These are phyloP conservation scores for Zapus hudsonius DNA, from an alignment of 2,113 vertebrate species.

Conservation along the genomic window DNA sequence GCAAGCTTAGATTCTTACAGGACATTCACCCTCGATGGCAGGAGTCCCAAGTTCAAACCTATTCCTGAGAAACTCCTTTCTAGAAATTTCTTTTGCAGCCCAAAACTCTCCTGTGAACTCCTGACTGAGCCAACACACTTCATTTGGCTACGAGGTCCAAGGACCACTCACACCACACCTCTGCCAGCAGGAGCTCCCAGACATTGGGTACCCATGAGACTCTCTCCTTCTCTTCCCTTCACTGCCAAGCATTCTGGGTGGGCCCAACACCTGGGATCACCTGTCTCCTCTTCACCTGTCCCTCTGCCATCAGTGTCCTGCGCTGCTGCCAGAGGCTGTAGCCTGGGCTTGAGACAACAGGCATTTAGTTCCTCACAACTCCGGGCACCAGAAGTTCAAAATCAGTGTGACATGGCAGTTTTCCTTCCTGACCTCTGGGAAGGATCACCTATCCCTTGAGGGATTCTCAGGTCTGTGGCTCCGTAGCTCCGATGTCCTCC, in stretches of 20 bases:
- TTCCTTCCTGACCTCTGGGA: background rate
- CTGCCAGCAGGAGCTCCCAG: background rate
- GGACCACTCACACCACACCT: rapidly evolving
- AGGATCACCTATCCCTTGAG: background rate
- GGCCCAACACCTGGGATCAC: background rate
- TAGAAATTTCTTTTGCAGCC: background rate
- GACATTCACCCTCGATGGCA: too few species aligned
- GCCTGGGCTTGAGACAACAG: background rate
- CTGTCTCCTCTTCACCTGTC: background rate
- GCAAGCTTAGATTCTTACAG: too few species aligned
- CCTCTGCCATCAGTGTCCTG: background rate
- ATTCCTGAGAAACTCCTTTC: background rate
- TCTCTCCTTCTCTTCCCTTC: background rate
- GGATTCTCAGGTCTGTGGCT: background rate
- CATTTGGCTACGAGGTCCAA: background rate
- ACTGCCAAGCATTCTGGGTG: too few species aligned
- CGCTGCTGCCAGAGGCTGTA: too few species aligned
- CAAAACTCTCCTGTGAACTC: background rate
- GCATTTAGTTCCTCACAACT: background rate
- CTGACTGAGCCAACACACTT: background rate
- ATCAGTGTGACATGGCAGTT: too few species aligned
- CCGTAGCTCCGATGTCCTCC: background rate
- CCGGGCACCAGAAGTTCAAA: background rate
- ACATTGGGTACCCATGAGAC: rapidly evolving
- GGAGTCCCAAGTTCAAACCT: background rate